Evolutionary conservation across 2,113 vertebrate species (phyloP).

Genomic region (Eudyptes chrysolophus): DNA sequence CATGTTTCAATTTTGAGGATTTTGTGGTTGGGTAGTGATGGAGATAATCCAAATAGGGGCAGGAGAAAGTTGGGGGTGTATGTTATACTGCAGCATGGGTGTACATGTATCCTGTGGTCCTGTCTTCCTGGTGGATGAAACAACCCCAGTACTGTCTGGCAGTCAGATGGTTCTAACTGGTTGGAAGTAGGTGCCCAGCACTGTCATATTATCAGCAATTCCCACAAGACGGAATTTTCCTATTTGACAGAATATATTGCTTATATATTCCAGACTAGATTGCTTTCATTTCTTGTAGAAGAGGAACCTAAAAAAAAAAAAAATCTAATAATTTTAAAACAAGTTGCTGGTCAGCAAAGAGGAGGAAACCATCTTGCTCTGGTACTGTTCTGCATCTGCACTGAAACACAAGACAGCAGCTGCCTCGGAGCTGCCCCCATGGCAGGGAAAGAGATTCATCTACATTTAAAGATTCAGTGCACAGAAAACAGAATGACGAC

Average conservation of each 20-base stretch:
- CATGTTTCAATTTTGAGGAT: background rate
- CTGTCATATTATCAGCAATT: background rate
- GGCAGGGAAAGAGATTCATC: background rate
- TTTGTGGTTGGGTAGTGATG: background rate
- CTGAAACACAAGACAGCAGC: background rate
- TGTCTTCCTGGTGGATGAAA: background rate
- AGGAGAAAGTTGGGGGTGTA: background rate
- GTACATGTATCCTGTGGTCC: background rate
- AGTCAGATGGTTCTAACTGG: background rate
- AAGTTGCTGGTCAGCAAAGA: background rate
- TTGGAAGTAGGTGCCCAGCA: background rate
- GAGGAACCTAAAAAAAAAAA: background rate
- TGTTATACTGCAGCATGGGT: background rate
- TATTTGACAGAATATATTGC: background rate
- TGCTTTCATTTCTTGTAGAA: background rate
- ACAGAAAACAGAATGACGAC: background rate
- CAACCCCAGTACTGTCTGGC: too few species aligned
- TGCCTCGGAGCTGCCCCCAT: background rate
- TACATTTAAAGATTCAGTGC: constrained; percentile 5
- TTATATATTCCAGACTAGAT: background rate
- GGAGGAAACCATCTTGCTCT: background rate
- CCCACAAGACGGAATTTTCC: background rate
- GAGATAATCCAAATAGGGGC: background rate
- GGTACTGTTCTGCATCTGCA: background rate
- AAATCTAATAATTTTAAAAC: background rate